phyloP scores from a whole-genome alignment of 2,888 invertebrate species.

The Diarsia rubi region DNA sequence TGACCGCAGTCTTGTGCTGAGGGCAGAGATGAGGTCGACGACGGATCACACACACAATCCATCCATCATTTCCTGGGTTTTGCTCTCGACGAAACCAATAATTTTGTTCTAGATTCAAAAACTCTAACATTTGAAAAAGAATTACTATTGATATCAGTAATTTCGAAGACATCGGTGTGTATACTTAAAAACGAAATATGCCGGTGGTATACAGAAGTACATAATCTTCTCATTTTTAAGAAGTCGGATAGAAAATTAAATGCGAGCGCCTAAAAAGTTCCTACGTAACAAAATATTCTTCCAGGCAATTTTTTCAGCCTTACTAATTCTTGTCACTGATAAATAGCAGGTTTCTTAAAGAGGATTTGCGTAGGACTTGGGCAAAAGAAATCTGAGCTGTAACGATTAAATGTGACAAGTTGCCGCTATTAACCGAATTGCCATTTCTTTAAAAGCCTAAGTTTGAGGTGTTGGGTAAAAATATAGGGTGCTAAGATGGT shows the following conservation, averaged over 20 bases:
- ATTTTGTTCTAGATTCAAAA: no score
- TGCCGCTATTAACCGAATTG: conserved; percentile 56
- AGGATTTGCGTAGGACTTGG: conserved; percentile 60
- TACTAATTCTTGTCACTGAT: conserved; percentile 56
- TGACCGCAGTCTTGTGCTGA: no score
- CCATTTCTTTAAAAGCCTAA: conserved; percentile 35
- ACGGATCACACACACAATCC: no score
- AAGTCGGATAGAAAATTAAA: background rate
- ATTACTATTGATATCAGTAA: no score
- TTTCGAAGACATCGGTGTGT: no score
- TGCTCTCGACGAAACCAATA: no score
- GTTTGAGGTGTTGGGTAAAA: conserved; percentile 42
- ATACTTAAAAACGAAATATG: no score
- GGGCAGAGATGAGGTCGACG: no score
- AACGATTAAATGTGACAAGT: conserved; percentile 66
- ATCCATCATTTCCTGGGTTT: no score
- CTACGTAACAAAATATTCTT: conserved; percentile 36
- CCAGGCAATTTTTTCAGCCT: conserved; percentile 33
- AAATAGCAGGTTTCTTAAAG: conserved; percentile 58
- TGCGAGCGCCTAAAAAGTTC: conserved; percentile 11
- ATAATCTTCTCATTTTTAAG: no score
- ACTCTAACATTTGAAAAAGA: no score
- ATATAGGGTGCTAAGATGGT: conserved; percentile 11
- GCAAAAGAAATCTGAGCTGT: conserved; percentile 62
- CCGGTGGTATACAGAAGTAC: no score